Evolutionary conservation across 1,140 invertebrate genomes (phyloP).

Genomic region (Metopolophium dirhodum): DNA sequence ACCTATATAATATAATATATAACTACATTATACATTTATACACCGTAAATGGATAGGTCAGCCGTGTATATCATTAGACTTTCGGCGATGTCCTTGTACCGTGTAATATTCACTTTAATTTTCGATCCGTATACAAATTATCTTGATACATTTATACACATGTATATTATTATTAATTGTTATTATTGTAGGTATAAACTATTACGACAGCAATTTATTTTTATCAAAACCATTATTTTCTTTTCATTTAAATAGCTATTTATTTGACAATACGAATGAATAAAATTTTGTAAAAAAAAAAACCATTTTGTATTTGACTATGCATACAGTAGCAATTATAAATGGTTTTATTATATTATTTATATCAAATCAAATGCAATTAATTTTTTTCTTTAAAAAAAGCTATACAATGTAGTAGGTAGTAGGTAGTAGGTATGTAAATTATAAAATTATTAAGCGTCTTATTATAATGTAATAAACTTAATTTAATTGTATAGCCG

Average conservation of each 20-base stretch:
- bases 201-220: neutral
- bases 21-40: neutral
- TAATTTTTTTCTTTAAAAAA: too few relatives aligned
- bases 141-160: neutral
- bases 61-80: neutral
- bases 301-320: neutral
- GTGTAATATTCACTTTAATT: slow-evolving; percentile 17
- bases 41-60: neutral
- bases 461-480: too few relatives aligned
- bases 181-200: neutral
- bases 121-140: neutral
- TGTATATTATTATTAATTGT: neutral
- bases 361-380: neutral
- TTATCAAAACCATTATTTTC: neutral
- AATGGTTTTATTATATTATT: neutral
- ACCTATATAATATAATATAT: neutral
- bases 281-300: neutral
- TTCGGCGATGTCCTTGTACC: neutral
- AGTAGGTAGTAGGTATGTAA: too few relatives aligned
- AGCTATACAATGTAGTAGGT: too few relatives aligned
- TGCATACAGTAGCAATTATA: neutral
- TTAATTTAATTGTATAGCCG: too few relatives aligned
- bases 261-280: neutral
- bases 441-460: too few relatives aligned
- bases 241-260: neutral